Evolutionary conservation across 2,113 vertebrate species (phyloP).

Genomic region (Megatriorchis doriae): DNA sequence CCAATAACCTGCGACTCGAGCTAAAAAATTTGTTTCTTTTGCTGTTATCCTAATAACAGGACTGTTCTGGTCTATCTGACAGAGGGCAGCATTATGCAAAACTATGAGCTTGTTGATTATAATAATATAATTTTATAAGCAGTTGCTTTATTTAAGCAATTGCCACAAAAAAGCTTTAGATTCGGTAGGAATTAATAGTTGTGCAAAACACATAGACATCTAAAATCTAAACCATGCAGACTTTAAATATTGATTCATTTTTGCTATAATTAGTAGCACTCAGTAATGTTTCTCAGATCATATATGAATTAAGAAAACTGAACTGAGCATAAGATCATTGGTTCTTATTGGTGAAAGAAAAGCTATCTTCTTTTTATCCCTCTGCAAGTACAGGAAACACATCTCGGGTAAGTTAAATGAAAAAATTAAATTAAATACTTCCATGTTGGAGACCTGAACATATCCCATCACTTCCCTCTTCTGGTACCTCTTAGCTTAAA

Average conservation of each 20-base stretch:
- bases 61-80: background rate
- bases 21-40: background rate
- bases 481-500: background rate
- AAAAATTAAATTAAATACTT: background rate
- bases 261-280: background rate
- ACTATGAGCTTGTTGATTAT: background rate
- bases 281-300: background rate
- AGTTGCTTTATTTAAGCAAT: conserved; percentile 5
- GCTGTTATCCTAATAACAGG: background rate
- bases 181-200: background rate
- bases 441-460: background rate
- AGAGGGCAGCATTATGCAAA: conserved; percentile 46
- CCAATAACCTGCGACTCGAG: background rate
- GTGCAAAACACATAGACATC: background rate
- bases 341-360: background rate
- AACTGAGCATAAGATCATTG: background rate
- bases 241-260: background rate
- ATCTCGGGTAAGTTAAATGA: background rate
- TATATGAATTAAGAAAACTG: background rate
- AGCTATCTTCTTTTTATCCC: background rate
- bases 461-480: background rate
- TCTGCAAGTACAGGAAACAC: background rate
- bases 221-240: background rate
- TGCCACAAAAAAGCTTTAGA: background rate
- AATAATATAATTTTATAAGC: background rate